Evolutionary conservation across 2,113 vertebrate species (phyloP).

Genomic region (Procapra przewalskii): DNA sequence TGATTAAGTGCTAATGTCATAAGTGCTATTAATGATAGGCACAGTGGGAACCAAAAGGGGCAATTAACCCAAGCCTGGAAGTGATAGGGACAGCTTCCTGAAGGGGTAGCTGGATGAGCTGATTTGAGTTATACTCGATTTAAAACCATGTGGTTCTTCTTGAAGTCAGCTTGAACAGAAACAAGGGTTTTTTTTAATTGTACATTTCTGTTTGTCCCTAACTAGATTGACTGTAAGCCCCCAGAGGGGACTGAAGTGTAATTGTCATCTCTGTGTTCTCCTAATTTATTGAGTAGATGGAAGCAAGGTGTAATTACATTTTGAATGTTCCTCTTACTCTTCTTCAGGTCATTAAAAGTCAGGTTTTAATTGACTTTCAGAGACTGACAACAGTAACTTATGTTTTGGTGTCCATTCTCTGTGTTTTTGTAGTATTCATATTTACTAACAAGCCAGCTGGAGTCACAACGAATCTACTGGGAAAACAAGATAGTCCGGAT

Average conservation of each 20-base stretch:
- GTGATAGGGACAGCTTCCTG: background rate
- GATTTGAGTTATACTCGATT: background rate
- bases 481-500: constrained; percentile 98
- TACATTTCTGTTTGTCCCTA: background rate
- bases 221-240: background rate
- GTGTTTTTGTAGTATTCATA: constrained; percentile 90
- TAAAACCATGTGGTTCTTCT: background rate
- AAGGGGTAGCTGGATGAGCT: background rate
- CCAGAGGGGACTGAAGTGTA: background rate
- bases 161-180: background rate
- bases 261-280: background rate
- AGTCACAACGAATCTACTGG: constrained; percentile 98
- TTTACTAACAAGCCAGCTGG: constrained; percentile 96
- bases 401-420: background rate
- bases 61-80: background rate
- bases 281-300: background rate
- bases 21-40: background rate
- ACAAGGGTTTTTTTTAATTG: background rate
- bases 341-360: background rate
- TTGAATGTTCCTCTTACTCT: background rate
- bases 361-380: constrained; percentile 17
- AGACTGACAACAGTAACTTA: background rate
- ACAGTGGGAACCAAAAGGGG: background rate
- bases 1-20: background rate
- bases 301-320: background rate